Base-by-base conservation (phyloP, 2,888 invertebrate genomes). In the Criorhina ranunculi region DNA sequence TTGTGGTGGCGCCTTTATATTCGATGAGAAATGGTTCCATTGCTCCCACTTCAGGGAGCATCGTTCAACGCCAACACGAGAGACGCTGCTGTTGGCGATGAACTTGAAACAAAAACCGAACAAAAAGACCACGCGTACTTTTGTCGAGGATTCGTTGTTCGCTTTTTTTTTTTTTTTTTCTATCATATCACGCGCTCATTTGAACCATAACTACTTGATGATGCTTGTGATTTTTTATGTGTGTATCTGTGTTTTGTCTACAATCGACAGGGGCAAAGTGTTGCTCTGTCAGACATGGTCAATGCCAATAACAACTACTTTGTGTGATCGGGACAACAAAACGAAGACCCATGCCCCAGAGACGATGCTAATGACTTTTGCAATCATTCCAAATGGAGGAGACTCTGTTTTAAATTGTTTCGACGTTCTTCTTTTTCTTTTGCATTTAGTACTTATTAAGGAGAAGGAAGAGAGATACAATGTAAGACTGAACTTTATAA, bases 341-440 rank as follows among this genome's bases (percentile, higher is more conserved):
- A 31, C 29, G 17, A 24, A 17, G 31, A 33, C 17, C n/a, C 31
- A 33, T 44, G 42, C 31, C 44, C 42, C 42, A 44, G 44, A 51
- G 72, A 72, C 60, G 15, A 72, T 72, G 59, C 51, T 72, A 72
- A 72, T 72, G 72, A 72, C 59, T 49, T 72, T 31, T 49, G 59
- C 19, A 59, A 72, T 72, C 59, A 59, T 31, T 60, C 19, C 19
- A 31, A 60, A 46, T 49, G 70, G 57, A 59, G 53, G 42, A 4
- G 2, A 24, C 24, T 24, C 67, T 31, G 29, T 42, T 42, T 55
- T 40, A 55, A 55, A 67, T 67, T 67, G 67, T 42, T 42, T 31
- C 19, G 37, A n/a, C n/a, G 40, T 66, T 24, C 19, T 66, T 51
- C 42, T 29, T 59, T 60, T 12, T 19, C 9, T 29, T 19, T 9